phyloP scores from a whole-genome alignment of 2,113 vertebrate genomes.

The Syngnathus scovelli region DNA sequence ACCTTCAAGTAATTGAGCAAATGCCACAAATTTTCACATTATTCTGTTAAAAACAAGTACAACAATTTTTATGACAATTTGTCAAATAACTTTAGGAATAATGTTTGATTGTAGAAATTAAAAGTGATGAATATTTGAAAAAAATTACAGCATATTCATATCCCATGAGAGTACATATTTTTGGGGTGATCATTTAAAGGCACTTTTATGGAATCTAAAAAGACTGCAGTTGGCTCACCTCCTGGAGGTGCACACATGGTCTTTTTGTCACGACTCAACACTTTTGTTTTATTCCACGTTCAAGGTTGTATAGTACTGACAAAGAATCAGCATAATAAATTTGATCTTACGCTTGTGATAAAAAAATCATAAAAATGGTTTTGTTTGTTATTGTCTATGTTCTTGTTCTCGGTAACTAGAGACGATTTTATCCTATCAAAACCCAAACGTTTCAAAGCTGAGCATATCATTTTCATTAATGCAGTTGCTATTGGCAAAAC shows the following conservation, averaged over 20 bases:
- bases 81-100: no score
- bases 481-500: not conserved
- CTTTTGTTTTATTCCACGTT: not conserved
- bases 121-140: no score
- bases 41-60: no score
- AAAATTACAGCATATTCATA: no score
- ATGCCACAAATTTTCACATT: no score
- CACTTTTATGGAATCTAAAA: not conserved
- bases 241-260: not conserved
- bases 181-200: not conserved
- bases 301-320: not conserved
- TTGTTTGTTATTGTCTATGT: not conserved
- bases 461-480: not conserved
- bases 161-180: no score
- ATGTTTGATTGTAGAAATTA: no score
- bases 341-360: not conserved
- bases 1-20: no score
- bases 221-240: not conserved
- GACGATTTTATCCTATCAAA: not conserved
- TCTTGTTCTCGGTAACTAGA: not conserved
- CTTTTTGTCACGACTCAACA: not conserved
- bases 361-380: not conserved
- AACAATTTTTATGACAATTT: no score
- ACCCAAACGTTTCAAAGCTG: not conserved
- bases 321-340: not conserved